A percentile compares a stretch with the other conserved stretches of the same genome.
Conservation (phyloP, 2,797 vertebrate genomes). For the Sciurus carolinensis region DNA sequence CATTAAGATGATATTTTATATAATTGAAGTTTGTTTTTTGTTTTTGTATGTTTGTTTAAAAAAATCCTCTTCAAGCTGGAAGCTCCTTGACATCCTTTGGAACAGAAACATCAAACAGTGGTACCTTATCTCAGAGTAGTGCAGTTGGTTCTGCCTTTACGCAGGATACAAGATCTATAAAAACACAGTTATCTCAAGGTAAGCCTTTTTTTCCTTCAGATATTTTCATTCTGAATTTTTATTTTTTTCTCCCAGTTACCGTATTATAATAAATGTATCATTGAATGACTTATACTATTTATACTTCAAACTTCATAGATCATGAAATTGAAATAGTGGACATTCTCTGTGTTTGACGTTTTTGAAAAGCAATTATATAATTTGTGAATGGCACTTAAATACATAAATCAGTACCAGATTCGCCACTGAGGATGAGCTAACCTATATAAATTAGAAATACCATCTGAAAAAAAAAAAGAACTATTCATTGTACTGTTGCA, state of each 20-base stretch:
- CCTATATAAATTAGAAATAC: conserved; percentile 16
- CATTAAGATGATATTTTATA: conserved; percentile 19
- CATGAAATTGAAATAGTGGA: conserved; percentile 11
- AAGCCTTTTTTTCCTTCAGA: conserved; percentile 76
- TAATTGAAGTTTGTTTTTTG: conserved; percentile 38
- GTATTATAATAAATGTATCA: neutral
- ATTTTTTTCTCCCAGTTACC: neutral
- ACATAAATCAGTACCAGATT: neutral
- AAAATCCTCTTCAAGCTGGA: conserved; percentile 89
- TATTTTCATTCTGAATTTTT: conserved; percentile 34
- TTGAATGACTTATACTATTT: conserved; percentile 57
- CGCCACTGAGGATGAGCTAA: neutral
- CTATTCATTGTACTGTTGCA: neutral
- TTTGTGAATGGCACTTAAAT: conserved; percentile 17
- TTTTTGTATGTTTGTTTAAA: neutral
- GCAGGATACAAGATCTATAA: conserved; percentile 90
- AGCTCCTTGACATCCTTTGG: conserved; percentile 92
- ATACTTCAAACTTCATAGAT: conserved; percentile 51
- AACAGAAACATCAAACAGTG: conserved; percentile 89
- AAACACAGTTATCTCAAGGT: conserved; percentile 93
- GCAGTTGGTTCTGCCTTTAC: conserved; percentile 90
- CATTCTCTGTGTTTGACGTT: conserved; percentile 24
- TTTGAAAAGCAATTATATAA: neutral
- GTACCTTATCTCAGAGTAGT: conserved; percentile 90
- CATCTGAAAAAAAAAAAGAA: neutral